Base-by-base conservation (phyloP, 1,140 invertebrate genomes). In the Drosophila equinoxialis region DNA sequence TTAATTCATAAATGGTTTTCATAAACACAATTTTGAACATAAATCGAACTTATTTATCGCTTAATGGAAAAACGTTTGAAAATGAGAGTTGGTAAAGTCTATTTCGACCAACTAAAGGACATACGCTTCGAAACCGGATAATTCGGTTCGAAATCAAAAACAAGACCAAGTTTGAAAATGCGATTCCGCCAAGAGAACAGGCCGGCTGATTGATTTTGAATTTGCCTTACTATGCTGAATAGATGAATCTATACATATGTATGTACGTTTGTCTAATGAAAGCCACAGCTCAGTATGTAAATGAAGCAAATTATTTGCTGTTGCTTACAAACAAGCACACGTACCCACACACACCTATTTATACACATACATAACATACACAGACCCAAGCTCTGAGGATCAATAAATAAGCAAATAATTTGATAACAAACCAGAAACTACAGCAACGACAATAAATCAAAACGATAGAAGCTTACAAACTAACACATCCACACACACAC, bases 351-450 rank as follows among this genome's bases (percentile, higher is more conserved):
- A 51, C 59, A 71, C 39, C 6, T 23, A 23, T 30, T 30, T 3
- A 26, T 14, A 14, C 61, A 61, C 39, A 68, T 54, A 65, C 11
- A 61, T 4, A 39, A 45, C 30, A 61, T 23, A 39, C 62, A 60
- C 7, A 42, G 11, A 37, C 63, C 17, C 64, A 42, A 14, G 42
- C 63, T 33, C 64, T 42, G 42, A 35, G 45, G 17, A 61, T 57
- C 62, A 67, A 80, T 84, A 85, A 74, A 74, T 74, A 77, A 69
- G 59, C 77, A 87, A 80, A 86, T 83, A 83, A 80, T 83, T 87
- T 79, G 76, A 83, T 87, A 68, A 65, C 70, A 63, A 55, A 30
- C 61, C 41, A 76, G 57, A 42, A 76, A 68, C 71, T 62, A 70
- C 67, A 54, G 30, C 60, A 64, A 59, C 11, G 66, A 54, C 65